These are phyloP conservation scores for Dinothrombium tinctorium DNA, from an alignment of 1,140 invertebrate species.

Conservation along the genomic window DNA sequence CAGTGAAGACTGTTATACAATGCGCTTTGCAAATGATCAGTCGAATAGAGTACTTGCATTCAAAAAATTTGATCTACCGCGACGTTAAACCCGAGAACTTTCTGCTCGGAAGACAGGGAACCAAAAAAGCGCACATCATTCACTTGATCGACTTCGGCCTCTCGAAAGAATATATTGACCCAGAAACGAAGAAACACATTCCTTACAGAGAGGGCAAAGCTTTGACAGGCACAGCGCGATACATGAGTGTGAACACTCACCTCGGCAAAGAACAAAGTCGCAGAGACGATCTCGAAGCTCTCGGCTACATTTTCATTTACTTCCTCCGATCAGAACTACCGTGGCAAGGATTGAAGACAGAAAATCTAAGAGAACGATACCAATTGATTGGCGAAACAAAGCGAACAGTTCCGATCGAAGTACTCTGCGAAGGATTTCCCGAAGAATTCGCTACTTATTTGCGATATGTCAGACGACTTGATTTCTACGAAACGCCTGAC, in stretches of 20 bases:
- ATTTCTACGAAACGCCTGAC: slow-evolving; percentile 35
- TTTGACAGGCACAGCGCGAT: slow-evolving; percentile 32
- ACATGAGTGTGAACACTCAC: slow-evolving; percentile 36
- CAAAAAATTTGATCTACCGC: slow-evolving; percentile 16
- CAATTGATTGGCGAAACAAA: slow-evolving; percentile 99
- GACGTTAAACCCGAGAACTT: slow-evolving; percentile 20
- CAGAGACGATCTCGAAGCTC: slow-evolving; percentile 91
- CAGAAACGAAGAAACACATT: slow-evolving; percentile 33
- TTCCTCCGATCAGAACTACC: slow-evolving; percentile 93
- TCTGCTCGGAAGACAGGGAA: slow-evolving; percentile 22
- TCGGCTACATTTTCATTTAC: slow-evolving; percentile 99
- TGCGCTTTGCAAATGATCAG: slow-evolving; percentile 13
- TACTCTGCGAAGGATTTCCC: slow-evolving; percentile 90
- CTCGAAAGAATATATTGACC: slow-evolving; percentile 38
- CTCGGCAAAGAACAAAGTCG: slow-evolving; percentile 72
- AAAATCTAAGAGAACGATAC: slow-evolving; percentile 96
- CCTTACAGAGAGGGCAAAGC: slow-evolving; percentile 36
- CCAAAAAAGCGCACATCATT: slow-evolving; percentile 94
- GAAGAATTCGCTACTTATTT: slow-evolving; percentile 70
- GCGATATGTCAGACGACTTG: slow-evolving; percentile 30
- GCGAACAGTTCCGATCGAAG: slow-evolving; percentile 83
- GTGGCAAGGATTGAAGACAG: slow-evolving; percentile 98
- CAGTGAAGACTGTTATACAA: slow-evolving; percentile 13
- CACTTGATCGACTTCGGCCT: slow-evolving; percentile 64
- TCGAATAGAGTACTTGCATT: slow-evolving; percentile 13